Evolutionary conservation across 2,888 invertebrate genomes (phyloP).

Genomic region (Catocala sponsa): DNA sequence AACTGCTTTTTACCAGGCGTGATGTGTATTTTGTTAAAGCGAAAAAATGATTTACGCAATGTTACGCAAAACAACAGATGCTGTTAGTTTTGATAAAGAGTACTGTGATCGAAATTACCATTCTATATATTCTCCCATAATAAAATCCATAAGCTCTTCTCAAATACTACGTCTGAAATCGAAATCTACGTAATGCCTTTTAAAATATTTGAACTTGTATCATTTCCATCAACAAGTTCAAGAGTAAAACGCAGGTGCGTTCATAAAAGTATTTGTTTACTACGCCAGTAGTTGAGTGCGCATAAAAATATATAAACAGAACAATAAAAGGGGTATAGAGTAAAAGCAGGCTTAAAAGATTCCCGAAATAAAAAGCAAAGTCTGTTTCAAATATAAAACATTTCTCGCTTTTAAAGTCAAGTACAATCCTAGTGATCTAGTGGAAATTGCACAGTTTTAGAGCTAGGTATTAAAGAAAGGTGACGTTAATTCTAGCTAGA

Average conservation of each 20-base stretch:
- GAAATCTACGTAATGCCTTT: no score
- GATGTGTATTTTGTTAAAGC: no score
- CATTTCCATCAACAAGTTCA: slow-evolving; percentile 15
- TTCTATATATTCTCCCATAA: no score
- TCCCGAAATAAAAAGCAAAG: neutral
- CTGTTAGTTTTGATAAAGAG: no score
- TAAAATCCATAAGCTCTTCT: no score
- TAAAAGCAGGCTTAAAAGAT: neutral
- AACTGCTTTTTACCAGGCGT: no score
- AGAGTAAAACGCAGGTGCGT: slow-evolving; percentile 23
- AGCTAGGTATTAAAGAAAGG: neutral
- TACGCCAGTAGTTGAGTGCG: slow-evolving; percentile 25
- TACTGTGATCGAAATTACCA: no score
- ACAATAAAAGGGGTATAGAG: slow-evolving; percentile 26
- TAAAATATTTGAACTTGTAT: no score
- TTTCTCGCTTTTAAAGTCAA: neutral
- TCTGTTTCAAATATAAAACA: neutral
- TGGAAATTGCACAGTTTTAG: neutral
- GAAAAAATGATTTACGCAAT: no score
- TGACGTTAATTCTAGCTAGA: slow-evolving; percentile 20
- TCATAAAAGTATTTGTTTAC: slow-evolving; percentile 34
- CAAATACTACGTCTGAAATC: no score
- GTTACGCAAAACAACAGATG: no score
- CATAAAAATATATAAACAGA: slow-evolving; percentile 33
- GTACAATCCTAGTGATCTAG: neutral